Base-by-base conservation (phyloP, 2,113 vertebrate species). In the Hiodon tergisus region DNA sequence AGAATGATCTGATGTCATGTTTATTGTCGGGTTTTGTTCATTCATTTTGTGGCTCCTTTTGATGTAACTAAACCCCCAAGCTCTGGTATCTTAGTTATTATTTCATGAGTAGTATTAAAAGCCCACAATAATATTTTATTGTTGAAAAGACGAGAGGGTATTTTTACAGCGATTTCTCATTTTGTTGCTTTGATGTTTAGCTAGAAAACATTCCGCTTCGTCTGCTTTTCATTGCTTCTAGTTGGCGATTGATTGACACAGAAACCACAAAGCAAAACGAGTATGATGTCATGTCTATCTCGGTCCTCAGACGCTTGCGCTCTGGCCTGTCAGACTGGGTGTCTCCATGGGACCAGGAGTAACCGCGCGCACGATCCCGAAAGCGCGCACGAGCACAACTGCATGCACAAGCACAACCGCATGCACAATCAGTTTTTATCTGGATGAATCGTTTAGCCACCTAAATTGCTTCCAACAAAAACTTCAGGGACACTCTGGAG, bases 221-320 rank as follows among this genome's bases (percentile, higher is more conserved):
- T n/a, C 52, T 62, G 48, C 50, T 72, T 72, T 72, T 72, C 59
- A 72, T 75, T 73, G 68, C 58, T 2, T 70, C 67, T 81, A 61
- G 78, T 69, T 13, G 53, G 76, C 58, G 72, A 69, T 75, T 85
- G 88, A 90, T 76, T 83, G 89, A 87, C 85, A 80, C 48, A 61
- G 80, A 82, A 87, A 86, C 88, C 88, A 89, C 89, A 86, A 83
- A 88, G 83, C 17, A 50, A 71, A n/a, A 71, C 31, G 31, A 31
- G 31, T 59, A 71, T 71, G 70, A 71, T 82, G 84, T 75, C 80
- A 63, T 87, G 85, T 87, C 86, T 80, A 81, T 86, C 80, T 84
- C 14, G 2, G 79, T 74, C 67, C 73, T 81, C 80, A 76, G 69
- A 84, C 72, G 76, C 31, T 31, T 31, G 31, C 67, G 6, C 52